A percentile compares a stretch with the other conserved stretches of the same genome.
phyloP scores from a whole-genome alignment of 2,888 invertebrate genomes.

The Nycteola revayana region DNA sequence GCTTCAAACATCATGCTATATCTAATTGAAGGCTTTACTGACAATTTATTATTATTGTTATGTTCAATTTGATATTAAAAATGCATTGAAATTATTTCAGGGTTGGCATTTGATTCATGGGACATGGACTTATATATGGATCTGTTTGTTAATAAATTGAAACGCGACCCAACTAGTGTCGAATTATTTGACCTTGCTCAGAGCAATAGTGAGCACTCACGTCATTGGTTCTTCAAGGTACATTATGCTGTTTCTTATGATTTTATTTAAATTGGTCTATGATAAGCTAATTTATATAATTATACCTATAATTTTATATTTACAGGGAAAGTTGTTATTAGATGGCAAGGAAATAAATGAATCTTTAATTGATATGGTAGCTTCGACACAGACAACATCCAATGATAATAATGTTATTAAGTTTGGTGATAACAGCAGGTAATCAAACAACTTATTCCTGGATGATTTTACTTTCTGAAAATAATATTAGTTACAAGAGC shows the following conservation, averaged over 20 bases:
- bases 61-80: too few relatives aligned
- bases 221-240: slow-evolving; percentile 98
- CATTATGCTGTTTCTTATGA: slow-evolving; percentile 20
- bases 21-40: too few relatives aligned
- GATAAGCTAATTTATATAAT: not conserved
- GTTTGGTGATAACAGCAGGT: slow-evolving; percentile 98
- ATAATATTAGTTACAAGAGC: too few relatives aligned
- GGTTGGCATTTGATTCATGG: slow-evolving; percentile 96
- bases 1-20: too few relatives aligned
- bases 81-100: slow-evolving; percentile 69
- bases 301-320: slow-evolving; percentile 11
- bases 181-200: slow-evolving; percentile 99
- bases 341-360: slow-evolving; percentile 90
- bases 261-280: not conserved
- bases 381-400: slow-evolving; percentile 91
- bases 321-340: slow-evolving; percentile 89
- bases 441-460: slow-evolving; percentile 17
- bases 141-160: slow-evolving; percentile 90
- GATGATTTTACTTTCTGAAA: too few relatives aligned
- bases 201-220: slow-evolving; percentile 98
- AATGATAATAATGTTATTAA: slow-evolving; percentile 98
- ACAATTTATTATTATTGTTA: too few relatives aligned
- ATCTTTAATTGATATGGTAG: slow-evolving; percentile 96
- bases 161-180: slow-evolving; percentile 97
- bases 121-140: slow-evolving; percentile 95